phyloP scores from a whole-genome alignment of 2,113 vertebrate species.

The Uropsilus gracilis region DNA sequence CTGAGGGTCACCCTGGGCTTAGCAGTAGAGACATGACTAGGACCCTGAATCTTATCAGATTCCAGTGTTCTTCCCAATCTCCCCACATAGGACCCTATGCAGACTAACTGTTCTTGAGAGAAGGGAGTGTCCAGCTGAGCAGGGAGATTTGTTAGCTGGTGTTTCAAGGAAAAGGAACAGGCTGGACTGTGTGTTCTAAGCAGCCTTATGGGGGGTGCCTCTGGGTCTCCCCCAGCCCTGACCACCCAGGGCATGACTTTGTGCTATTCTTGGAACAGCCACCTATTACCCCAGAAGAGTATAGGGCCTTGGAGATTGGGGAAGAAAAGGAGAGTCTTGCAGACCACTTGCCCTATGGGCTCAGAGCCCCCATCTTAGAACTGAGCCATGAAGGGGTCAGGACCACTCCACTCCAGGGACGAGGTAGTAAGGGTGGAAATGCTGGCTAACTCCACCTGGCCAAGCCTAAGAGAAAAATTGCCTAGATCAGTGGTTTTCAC shows the following conservation, averaged over 20 bases:
- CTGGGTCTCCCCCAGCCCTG: background rate
- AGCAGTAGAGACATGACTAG: background rate
- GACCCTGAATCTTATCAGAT: background rate
- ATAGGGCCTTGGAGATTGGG: background rate
- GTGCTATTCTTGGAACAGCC: background rate
- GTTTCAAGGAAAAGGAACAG: background rate
- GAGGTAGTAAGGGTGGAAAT: background rate
- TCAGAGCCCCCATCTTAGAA: background rate
- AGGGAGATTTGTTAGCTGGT: background rate
- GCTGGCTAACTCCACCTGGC: background rate
- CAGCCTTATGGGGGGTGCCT: background rate
- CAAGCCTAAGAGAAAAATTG: fast-evolving
- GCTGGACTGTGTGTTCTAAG: background rate
- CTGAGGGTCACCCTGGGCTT: background rate
- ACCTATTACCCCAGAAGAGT: background rate
- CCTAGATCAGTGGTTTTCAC: background rate
- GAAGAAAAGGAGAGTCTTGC: background rate
- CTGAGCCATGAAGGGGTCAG: background rate
- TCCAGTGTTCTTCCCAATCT: background rate
- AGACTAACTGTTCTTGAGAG: background rate
- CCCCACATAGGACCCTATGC: background rate
- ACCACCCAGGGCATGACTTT: background rate
- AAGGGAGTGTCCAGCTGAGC: background rate
- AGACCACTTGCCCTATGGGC: background rate
- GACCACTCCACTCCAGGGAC: background rate